phyloP scores from a whole-genome alignment of 2,797 vertebrate species.

The Carduelis carduelis region DNA sequence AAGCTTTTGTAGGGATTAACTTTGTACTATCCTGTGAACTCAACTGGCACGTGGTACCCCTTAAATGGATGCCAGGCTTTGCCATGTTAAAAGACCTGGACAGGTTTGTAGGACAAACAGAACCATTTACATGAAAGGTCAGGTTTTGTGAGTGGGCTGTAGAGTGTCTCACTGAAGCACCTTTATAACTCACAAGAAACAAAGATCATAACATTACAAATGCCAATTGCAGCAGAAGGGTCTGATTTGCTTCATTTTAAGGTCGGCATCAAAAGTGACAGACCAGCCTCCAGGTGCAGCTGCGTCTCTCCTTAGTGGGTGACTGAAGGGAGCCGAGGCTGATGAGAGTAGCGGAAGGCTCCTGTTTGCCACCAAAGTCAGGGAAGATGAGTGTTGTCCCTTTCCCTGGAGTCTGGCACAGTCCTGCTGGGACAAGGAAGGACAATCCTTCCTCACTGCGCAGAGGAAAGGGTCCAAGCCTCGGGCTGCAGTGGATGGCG shows the following conservation, averaged over 20 bases:
- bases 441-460: not conserved
- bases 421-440: not conserved
- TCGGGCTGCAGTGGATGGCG: not conserved
- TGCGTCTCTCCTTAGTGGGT: accelerated
- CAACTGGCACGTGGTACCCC: accelerated
- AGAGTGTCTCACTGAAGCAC: not conserved
- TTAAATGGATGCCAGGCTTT: not conserved
- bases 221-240: accelerated
- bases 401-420: not conserved
- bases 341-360: not conserved
- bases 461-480: not conserved
- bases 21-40: not conserved
- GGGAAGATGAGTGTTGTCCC: not conserved
- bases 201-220: not conserved
- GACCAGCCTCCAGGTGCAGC: not conserved
- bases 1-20: not conserved
- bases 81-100: accelerated
- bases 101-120: not conserved
- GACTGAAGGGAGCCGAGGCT: not conserved
- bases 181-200: not conserved
- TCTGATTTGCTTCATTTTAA: not conserved
- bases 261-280: not conserved
- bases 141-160: not conserved
- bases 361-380: not conserved
- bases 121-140: not conserved